Base-by-base conservation (phyloP, 2,113 vertebrate genomes). In the Sigmodon hispidus region DNA sequence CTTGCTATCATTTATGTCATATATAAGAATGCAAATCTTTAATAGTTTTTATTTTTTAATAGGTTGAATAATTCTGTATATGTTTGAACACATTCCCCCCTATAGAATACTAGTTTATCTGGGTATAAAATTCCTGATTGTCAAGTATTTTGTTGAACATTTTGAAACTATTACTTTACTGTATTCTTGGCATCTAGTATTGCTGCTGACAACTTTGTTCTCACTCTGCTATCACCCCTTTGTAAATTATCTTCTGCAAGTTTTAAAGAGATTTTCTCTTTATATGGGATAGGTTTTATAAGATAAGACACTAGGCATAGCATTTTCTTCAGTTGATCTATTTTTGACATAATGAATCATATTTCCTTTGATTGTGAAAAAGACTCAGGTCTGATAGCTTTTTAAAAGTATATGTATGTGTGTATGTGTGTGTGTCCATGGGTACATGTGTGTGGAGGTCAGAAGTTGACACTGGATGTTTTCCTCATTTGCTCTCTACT, bases 61-160 rank as follows among this genome's bases (percentile, higher is more conserved):
- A 36, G 63, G 24, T 69, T 85, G 72, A 12, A 75, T 79, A 92
- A 88, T 31, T 76, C 15, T 86, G 92, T 86, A 36, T 65, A 87
- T 63, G 7, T 70, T 73, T 81, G 1, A 76, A 55, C 72, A 93
- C 12, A 45, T 24, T 8, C 0, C 43, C 11, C 29, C 29, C 40
- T 36, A 67, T 81, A 63, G 22, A 89, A 72, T 69, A 36, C 79
- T 95, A 94, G 89, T 96, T 95, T 93, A 92, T 77, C 55, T 96
- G 61, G 72, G 91, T 95, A 96, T 96, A 95, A 97, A 97, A 94
- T 55, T 87, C 50, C 31, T 69, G 12, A n/a, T 85, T 70, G 7
- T 52, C 45, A 96, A 36, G 52, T 86, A 61, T 95, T 91, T 80
- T 83, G 26, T 65, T 92, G 24, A 81, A 8, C 29, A 65, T 31